phyloP scores from a whole-genome alignment of 2,797 vertebrate species.

The Pelodytes ibericus region DNA sequence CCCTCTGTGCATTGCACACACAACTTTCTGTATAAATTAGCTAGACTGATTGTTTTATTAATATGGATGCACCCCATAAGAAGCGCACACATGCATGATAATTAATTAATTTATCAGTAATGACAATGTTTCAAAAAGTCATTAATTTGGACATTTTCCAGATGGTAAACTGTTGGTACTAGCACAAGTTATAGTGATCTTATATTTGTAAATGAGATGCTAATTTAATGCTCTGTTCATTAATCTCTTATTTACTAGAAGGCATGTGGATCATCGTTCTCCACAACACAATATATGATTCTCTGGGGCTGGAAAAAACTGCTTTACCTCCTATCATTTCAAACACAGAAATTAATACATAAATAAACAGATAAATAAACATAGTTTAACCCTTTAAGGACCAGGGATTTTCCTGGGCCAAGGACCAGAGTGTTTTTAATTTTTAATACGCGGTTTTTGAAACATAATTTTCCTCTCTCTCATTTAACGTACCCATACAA shows the following conservation, averaged over 20 bases:
- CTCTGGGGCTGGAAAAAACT: not conserved
- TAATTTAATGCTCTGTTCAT: conserved; percentile 19
- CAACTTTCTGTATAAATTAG: not conserved
- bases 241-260: conserved; percentile 4
- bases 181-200: conserved; percentile 26
- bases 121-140: conserved; percentile 12
- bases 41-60: conserved; percentile 1
- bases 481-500: too few species aligned
- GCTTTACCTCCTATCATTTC: not conserved
- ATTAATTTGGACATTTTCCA: conserved; percentile 17
- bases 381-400: too few species aligned
- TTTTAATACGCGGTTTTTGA: too few species aligned
- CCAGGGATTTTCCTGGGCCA: too few species aligned
- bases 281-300: conserved; percentile 19
- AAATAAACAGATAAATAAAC: not conserved
- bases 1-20: not conserved
- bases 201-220: conserved; percentile 12
- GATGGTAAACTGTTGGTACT: conserved; percentile 33
- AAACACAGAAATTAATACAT: not conserved
- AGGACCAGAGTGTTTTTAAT: too few species aligned
- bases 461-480: too few species aligned
- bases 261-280: conserved; percentile 17
- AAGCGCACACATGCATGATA: conserved; percentile 1
- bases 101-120: conserved; percentile 27
- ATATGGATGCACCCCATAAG: conserved; percentile 2